Evolutionary conservation across 2,888 invertebrate genomes (phyloP).

Genomic region (Bellardia bayeri): DNA sequence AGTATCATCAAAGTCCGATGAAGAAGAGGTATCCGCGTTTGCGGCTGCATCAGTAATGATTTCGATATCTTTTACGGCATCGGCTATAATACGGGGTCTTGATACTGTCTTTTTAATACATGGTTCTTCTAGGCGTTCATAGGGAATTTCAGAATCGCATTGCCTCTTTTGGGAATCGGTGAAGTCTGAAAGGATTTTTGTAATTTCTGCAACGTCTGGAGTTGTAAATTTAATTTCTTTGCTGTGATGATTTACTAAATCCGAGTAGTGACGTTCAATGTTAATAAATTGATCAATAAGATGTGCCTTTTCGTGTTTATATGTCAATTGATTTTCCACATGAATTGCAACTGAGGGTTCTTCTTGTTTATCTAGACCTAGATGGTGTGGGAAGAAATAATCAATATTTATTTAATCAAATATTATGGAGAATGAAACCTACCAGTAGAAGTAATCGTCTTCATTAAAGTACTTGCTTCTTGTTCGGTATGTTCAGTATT

Average conservation of each 20-base stretch:
- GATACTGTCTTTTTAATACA: conserved; percentile 75
- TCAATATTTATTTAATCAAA: not conserved
- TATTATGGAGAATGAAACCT: not conserved
- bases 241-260: not conserved
- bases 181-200: conserved; percentile 70
- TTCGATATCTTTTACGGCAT: not conserved
- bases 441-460: not conserved
- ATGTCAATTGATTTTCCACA: not conserved
- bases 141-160: conserved; percentile 32
- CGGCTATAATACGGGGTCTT: not conserved
- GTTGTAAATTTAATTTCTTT: conserved; percentile 9
- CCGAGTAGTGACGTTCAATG: conserved; percentile 41
- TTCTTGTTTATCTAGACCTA: not conserved
- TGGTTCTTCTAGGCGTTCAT: conserved; percentile 74
- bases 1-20: conserved; percentile 44
- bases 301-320: not conserved
- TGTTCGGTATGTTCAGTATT: not conserved
- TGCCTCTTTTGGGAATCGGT: conserved; percentile 18
- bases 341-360: not conserved
- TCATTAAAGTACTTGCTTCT: not conserved
- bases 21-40: conserved; percentile 15
- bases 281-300: conserved; percentile 41
- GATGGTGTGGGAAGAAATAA: not conserved
- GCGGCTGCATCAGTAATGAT: not conserved
- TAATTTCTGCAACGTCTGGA: conserved; percentile 19